Evolutionary conservation across 2,888 invertebrate species (phyloP), one percentile per base, ranked within the genome.

Genomic region (Habrosyne pyritoides): DNA sequence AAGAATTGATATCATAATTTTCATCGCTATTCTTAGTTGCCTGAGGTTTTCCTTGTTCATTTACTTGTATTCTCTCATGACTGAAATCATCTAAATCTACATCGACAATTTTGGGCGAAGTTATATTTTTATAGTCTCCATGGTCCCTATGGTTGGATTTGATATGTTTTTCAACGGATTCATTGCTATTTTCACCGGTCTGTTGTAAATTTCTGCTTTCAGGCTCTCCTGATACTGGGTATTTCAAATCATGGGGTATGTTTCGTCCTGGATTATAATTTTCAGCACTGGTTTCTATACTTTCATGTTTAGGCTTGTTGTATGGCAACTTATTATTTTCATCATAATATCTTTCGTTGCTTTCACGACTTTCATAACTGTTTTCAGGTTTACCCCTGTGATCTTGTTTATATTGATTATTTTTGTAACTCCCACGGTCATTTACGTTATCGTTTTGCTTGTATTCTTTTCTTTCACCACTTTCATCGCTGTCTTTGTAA

Each of bases 81-180:
- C 81, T 83, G 57, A 84, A 85, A 62, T 86, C 81, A 52, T 65
- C 75, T 61, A 81, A 71, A 60, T 86, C 84, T 30, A 81, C 79
- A 47, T 87, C 81, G 70, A 81, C 79, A 59, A 81, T 72, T 47
- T 61, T 64, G 26, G 55, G 56, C 10, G 75, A 66, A 14, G 64
- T 54, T 21, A 24, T 51, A 51, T 24, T 55, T 56, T 57, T 52
- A 10, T 57, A 52, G 14, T 58, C 54, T 24, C 57, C 53, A 10
- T 52, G 18, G 12, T 33, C 18, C 1, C 21, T 46, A 0, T 49
- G 56, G 2, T n/a, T 46, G 18, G 46, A 28, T 26, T 54, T 60
- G 4, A 53, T 54, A 52, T 52, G 36, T 55, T 65, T 59, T 54
- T 65, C 61, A 30, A 52, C 57, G 53, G 52, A 72, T 64, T 75